Base-by-base conservation (phyloP, 1,140 invertebrate genomes). In the Papilio xuthus region DNA sequence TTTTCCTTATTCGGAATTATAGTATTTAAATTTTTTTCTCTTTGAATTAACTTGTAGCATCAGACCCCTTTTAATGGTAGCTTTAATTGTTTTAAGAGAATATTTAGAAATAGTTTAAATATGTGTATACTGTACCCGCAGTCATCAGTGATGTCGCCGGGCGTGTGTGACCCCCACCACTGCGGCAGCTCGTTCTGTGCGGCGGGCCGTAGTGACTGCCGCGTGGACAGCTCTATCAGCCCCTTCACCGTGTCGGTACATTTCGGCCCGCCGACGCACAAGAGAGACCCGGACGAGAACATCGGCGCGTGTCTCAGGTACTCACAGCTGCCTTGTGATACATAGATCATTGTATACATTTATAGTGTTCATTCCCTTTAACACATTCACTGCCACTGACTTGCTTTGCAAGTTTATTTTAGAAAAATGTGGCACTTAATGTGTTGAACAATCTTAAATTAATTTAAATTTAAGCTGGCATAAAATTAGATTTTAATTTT, bases 171-270 rank as follows among this genome's bases (percentile, higher is more conserved):
- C 87, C 95, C 97, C 8, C 95, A 97, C 53, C 97, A 97, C 83
- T 98, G 97, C 85, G 97, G 97, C 12, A 95, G 92, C 75, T 95
- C 95, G 18, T 95, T 97, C 78, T 98, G 97, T 94, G 13, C 89
- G 88, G 0, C 67, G 69, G 63, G 42, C 0, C 37, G 77, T 8
- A 44, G 77, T 0, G 92, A 94, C 2, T 97, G 97, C 82, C 93
- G 95, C 15, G 96, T 97, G 18, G 97, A 98, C 93, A 97, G 96
- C 80, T 97, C 96, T 32, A 95, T 96, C 2, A 95, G 95, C 0
- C 97, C 97, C 1, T 98, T 97, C 89, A 96, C 96, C n/a, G 95
- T 97, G 37, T 96, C 96, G 12, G 95, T 97, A 0, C 96, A 96
- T 75, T 97, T 98, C 86, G 97, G 97, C 4, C 95, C 95, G 0